phyloP scores from a whole-genome alignment of 2,113 vertebrate genomes.

The Mobula birostris region DNA sequence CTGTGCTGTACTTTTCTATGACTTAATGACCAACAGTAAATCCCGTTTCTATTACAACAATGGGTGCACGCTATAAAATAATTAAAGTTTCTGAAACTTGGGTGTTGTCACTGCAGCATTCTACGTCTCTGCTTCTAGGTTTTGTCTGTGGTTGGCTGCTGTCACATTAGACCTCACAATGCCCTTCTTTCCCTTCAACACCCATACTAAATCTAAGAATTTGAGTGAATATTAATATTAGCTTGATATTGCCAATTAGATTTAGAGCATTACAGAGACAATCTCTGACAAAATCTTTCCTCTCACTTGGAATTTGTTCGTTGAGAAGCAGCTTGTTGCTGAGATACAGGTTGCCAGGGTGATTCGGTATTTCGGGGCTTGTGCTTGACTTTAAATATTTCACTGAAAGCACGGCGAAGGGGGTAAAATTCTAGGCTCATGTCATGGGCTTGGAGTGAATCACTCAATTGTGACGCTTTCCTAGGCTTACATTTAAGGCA shows the following conservation, averaged over 20 bases:
- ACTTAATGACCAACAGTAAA: too few species aligned
- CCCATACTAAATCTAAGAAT: neutral
- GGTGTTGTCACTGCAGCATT: too few species aligned
- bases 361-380: neutral
- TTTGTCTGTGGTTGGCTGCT: too few species aligned
- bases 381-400: neutral
- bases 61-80: too few species aligned
- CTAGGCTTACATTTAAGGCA: neutral
- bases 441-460: neutral
- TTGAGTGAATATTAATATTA: neutral
- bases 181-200: too few species aligned
- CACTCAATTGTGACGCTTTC: neutral
- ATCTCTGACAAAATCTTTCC: neutral
- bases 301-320: neutral
- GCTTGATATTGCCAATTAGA: neutral
- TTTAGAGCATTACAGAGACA: neutral
- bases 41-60: too few species aligned
- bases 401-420: neutral
- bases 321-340: neutral
- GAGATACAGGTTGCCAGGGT: neutral
- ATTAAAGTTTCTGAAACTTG: too few species aligned
- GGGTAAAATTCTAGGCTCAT: neutral
- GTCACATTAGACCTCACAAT: too few species aligned
- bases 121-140: too few species aligned
- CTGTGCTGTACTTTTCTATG: too few species aligned